Conservation (phyloP, 1,140 invertebrate genomes). For the Argopecten irradians region DNA sequence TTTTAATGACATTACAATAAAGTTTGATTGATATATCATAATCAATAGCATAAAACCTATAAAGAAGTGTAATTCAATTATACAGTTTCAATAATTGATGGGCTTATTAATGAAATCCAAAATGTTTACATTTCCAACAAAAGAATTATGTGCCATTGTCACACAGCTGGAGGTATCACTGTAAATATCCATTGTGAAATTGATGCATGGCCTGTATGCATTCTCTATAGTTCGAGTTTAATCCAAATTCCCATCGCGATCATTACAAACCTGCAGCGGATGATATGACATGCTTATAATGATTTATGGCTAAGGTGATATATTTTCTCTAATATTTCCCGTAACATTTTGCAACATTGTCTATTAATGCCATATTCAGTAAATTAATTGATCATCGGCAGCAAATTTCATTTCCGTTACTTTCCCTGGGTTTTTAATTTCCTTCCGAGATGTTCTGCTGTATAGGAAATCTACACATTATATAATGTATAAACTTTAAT, state of each 20-base stretch:
- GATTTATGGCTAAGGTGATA: background rate
- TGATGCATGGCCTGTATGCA: background rate
- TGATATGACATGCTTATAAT: background rate
- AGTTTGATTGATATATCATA: too few species aligned
- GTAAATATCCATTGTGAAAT: background rate
- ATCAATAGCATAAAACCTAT: too few species aligned
- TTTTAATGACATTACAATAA: too few species aligned
- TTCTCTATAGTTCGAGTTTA: background rate
- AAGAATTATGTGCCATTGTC: background rate
- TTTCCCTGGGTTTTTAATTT: background rate
- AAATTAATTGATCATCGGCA: slow-evolving; percentile 2
- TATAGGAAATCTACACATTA: background rate
- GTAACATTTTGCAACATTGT: background rate
- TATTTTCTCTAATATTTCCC: background rate
- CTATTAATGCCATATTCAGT: background rate
- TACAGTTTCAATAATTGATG: too few species aligned
- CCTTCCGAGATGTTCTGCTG: background rate
- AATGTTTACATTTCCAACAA: too few species aligned
- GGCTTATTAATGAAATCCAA: too few species aligned
- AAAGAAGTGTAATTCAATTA: too few species aligned
- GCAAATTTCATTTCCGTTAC: background rate
- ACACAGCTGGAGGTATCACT: background rate
- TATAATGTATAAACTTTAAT: background rate
- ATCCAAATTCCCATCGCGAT: background rate
- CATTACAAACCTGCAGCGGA: background rate